Evolutionary conservation across 92 coral and sea anemone genomes (phyloP).

Genomic region (Anthopleura xanthogrammica): DNA sequence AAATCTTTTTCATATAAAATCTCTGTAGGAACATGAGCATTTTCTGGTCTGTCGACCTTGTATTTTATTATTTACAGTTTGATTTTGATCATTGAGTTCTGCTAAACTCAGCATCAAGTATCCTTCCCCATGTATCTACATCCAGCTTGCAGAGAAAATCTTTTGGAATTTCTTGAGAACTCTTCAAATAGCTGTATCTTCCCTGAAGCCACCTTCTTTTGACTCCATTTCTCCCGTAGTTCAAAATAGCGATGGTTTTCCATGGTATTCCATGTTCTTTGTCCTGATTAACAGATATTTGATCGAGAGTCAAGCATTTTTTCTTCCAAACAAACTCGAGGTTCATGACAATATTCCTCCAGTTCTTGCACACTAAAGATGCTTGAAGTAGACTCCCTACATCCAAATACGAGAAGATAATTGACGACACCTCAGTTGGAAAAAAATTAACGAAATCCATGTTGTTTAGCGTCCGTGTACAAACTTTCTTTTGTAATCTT

Average conservation of each 20-base stretch:
- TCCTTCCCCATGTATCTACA: constrained; percentile 84
- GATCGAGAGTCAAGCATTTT: constrained; percentile 59
- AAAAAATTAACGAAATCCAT: constrained; percentile 55
- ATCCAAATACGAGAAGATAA: constrained; percentile 69
- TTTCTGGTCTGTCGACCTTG: not conserved
- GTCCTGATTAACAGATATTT: constrained; percentile 50
- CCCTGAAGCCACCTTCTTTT: constrained; percentile 84
- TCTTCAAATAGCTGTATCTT: constrained; percentile 56
- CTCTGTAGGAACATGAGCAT: not conserved
- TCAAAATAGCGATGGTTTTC: constrained; percentile 56
- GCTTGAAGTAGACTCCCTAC: constrained; percentile 82
- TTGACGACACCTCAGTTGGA: constrained; percentile 70
- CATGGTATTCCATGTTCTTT: constrained; percentile 40
- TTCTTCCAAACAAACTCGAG: constrained; percentile 70
- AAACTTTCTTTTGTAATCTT: not conserved
- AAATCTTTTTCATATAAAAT: not conserved
- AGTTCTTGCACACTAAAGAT: constrained; percentile 55
- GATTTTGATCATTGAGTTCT: constrained; percentile 36
- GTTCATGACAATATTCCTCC: constrained; percentile 61
- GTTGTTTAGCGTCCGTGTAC: constrained; percentile 15
- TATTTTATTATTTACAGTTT: not conserved
- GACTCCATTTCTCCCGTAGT: constrained; percentile 65
- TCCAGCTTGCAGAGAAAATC: constrained; percentile 73
- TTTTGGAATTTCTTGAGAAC: constrained; percentile 70
- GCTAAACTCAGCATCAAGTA: constrained; percentile 70